Evolutionary conservation across 2,113 vertebrate genomes (phyloP).

Genomic region (Cyanocitta stelleri): DNA sequence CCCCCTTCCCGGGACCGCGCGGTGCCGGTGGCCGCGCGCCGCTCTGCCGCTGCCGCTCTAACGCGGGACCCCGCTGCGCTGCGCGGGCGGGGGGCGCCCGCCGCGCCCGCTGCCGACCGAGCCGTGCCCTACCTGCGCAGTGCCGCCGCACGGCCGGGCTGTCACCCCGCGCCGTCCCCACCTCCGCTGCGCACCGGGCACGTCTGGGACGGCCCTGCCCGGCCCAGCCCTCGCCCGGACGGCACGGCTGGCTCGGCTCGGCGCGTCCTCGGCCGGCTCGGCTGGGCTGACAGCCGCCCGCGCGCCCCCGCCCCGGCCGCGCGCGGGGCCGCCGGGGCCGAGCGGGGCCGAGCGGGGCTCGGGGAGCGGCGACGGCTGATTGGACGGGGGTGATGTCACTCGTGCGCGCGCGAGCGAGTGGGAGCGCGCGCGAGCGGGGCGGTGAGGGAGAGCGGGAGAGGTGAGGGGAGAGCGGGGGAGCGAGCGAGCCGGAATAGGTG

Average conservation of each 20-base stretch:
- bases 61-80: background rate
- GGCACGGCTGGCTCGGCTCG: background rate
- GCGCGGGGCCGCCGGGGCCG: background rate
- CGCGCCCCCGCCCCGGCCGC: too few species aligned
- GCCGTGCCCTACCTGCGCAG: background rate
- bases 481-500: accelerated
- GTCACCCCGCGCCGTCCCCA: background rate
- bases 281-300: background rate
- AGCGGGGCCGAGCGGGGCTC: background rate
- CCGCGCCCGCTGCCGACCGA: background rate
- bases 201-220: background rate
- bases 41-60: background rate
- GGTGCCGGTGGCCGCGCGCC: background rate
- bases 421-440: background rate
- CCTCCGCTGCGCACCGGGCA: background rate
- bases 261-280: background rate
- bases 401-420: background rate
- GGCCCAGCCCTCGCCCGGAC: background rate
- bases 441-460: background rate
- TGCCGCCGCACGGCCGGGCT: background rate
- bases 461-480: background rate
- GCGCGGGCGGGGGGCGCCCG: too few species aligned
- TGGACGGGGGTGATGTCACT: constrained; percentile 60
- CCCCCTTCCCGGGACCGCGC: background rate
- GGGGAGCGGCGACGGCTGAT: constrained; percentile 10